A percentile compares a stretch with the other conserved stretches of the same genome.
Evolutionary conservation across 92 coral and sea anemone genomes (phyloP).

Genomic region (Nematostella vectensis): DNA sequence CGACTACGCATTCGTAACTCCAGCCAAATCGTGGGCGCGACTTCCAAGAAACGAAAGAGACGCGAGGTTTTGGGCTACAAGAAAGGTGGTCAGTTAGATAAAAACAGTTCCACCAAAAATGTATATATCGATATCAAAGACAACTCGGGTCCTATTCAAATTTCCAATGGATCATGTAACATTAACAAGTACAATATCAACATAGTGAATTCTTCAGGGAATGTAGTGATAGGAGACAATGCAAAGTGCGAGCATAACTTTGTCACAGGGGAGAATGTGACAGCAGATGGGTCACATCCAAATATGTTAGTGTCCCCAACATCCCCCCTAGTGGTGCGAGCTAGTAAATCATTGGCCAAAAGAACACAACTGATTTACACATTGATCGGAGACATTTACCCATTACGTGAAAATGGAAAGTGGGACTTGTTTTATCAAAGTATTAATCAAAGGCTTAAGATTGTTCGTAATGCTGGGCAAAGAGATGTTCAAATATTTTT

Average conservation of each 20-base stretch:
- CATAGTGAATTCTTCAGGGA: constrained; percentile 9
- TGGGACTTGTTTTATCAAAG: constrained; percentile 22
- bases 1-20: neutral
- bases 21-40: neutral
- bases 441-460: neutral
- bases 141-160: too few relatives aligned
- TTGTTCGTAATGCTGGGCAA: neutral
- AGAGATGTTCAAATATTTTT: constrained; percentile 14
- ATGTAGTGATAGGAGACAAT: constrained; percentile 4
- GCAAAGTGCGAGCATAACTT: neutral
- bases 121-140: too few relatives aligned
- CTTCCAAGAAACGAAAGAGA: neutral
- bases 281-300: constrained; percentile 3
- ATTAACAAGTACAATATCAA: too few relatives aligned
- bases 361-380: constrained; percentile 3
- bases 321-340: neutral
- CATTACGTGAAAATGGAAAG: constrained; percentile 55
- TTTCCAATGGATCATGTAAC: too few relatives aligned
- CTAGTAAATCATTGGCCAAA: neutral
- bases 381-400: constrained; percentile 31
- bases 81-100: too few relatives aligned
- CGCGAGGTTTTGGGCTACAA: too few relatives aligned
- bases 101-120: too few relatives aligned
- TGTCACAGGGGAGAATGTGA: constrained; percentile 1
- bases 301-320: constrained; percentile 2